These are phyloP conservation scores for Archaeoteleia sp. DNA, from an alignment of 2,888 invertebrate genomes.

Conservation along the genomic window DNA sequence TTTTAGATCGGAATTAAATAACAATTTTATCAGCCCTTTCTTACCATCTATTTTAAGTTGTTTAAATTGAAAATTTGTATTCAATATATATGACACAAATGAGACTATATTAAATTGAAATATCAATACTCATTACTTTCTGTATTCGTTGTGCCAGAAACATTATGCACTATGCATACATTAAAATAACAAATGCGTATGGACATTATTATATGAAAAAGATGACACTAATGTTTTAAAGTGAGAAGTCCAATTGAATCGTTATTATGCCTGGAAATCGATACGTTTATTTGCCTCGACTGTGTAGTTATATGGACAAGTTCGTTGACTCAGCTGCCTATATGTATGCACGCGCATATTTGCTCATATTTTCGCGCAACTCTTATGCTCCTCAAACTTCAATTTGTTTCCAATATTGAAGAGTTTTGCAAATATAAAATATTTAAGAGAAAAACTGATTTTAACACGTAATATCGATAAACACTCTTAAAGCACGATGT, in stretches of 20 bases:
- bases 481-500: too few relatives aligned
- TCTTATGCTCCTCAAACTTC: conserved; percentile 23
- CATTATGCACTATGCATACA: neutral
- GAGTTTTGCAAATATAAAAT: conserved; percentile 13
- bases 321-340: conserved; percentile 15
- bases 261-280: conserved; percentile 8
- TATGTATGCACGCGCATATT: neutral
- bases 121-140: too few relatives aligned
- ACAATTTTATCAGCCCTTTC: too few relatives aligned
- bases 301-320: conserved; percentile 7
- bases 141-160: too few relatives aligned
- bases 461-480: too few relatives aligned
- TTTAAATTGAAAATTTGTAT: too few relatives aligned
- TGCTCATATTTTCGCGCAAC: conserved; percentile 14
- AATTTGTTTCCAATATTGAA: conserved; percentile 35
- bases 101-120: too few relatives aligned
- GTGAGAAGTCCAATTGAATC: conserved; percentile 2
- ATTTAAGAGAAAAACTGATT: too few relatives aligned
- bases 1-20: too few relatives aligned
- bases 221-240: conserved; percentile 6
- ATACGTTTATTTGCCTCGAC: conserved; percentile 9
- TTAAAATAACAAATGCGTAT: neutral
- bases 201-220: conserved; percentile 11
- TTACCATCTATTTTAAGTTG: too few relatives aligned
- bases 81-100: too few relatives aligned